Conservation (phyloP, 2,113 vertebrate species). For the Scomber scombrus region DNA sequence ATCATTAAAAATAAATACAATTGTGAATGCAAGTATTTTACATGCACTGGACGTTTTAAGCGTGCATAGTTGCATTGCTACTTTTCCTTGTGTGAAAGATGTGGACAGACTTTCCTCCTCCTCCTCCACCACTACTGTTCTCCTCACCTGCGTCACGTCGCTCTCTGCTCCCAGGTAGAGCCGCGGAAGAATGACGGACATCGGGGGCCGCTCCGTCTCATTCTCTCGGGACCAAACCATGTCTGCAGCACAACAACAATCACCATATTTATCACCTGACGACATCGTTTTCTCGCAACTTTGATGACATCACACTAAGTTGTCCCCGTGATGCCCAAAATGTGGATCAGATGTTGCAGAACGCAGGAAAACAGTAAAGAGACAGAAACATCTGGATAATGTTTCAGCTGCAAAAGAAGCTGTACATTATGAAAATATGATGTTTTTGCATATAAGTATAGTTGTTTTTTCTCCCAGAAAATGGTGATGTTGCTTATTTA, state of each 20-base stretch:
- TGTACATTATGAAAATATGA: not conserved
- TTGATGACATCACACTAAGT: too few species aligned
- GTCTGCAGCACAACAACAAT: constrained; percentile 38
- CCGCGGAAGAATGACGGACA: constrained; percentile 85
- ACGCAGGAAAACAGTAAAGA: not conserved
- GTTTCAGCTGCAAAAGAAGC: too few species aligned
- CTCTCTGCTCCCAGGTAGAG: constrained; percentile 88
- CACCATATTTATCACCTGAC: not conserved
- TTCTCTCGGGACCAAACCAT: constrained; percentile 80
- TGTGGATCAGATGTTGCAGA: not conserved
- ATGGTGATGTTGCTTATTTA: too few species aligned
- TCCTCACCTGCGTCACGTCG: constrained; percentile 85
- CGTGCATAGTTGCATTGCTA: too few species aligned
- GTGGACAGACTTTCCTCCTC: too few species aligned
- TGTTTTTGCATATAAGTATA: not conserved
- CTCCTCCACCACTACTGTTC: too few species aligned
- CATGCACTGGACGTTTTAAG: too few species aligned
- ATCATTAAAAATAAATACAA: too few species aligned
- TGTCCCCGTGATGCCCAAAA: not conserved
- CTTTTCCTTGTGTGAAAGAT: too few species aligned
- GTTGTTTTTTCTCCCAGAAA: too few species aligned
- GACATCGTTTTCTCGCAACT: not conserved
- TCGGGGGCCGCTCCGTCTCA: constrained; percentile 70
- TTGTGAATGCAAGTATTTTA: too few species aligned
- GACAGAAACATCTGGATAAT: too few species aligned